Evolutionary conservation across 2,113 vertebrate species (phyloP).

Genomic region (Notechis scutatus): DNA sequence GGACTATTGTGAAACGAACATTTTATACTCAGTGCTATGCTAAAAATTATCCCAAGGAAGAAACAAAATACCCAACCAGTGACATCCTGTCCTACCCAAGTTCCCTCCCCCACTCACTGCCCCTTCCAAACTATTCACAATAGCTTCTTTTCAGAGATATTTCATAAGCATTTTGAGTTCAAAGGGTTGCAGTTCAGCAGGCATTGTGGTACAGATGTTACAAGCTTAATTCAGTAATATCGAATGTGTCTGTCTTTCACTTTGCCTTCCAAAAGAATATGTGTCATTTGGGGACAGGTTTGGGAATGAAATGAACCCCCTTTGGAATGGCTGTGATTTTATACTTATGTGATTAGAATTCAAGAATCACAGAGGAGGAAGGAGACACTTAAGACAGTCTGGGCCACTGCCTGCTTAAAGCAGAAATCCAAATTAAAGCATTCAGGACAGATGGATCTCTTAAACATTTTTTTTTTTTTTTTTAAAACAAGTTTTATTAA

Average conservation of each 20-base stretch:
- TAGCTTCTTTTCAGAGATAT: not conserved
- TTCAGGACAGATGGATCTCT: not conserved
- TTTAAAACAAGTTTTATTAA: too few species aligned
- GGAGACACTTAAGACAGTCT: not conserved
- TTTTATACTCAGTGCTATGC: not conserved
- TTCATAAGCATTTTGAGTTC: not conserved
- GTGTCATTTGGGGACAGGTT: not conserved
- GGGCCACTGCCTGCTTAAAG: not conserved
- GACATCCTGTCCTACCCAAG: not conserved
- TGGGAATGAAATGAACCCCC: not conserved
- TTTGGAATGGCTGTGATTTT: not conserved
- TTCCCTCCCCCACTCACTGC: not conserved
- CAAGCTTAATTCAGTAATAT: not conserved
- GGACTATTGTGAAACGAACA: not conserved
- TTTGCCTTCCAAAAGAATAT: not conserved
- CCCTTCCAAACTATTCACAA: not conserved
- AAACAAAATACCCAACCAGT: not conserved
- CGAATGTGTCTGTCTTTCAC: not conserved
- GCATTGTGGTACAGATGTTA: not conserved
- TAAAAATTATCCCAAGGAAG: not conserved
- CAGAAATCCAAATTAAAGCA: not conserved
- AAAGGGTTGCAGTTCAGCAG: not conserved
- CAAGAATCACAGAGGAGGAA: not conserved
- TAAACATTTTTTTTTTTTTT: not conserved
- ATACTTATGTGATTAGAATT: not conserved